A percentile compares a stretch with the other conserved stretches of the same genome.
These are phyloP conservation scores for Polydrusus pterygomalis DNA, from an alignment of 2,888 invertebrate genomes.

Conservation along the genomic window DNA sequence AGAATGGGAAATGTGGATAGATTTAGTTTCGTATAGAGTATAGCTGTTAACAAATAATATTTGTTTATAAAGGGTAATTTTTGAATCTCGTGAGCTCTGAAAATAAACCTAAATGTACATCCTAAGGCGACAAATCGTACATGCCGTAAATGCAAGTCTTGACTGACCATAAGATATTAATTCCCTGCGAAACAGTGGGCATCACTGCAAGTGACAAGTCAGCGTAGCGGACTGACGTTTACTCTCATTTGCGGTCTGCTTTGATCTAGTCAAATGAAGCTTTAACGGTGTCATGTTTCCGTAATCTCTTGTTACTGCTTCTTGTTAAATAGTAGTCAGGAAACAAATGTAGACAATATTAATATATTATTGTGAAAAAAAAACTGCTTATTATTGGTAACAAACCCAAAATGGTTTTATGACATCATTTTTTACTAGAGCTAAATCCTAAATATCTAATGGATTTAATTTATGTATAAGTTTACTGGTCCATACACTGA, in stretches of 20 bases:
- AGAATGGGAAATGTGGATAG: too few species aligned
- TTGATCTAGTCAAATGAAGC: conserved; percentile 31
- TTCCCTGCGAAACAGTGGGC: conserved; percentile 16
- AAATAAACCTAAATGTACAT: neutral
- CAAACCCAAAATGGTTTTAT: too few species aligned
- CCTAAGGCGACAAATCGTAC: neutral
- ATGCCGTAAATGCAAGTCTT: conserved; percentile 4
- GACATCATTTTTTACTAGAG: too few species aligned
- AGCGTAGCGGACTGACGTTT: conserved; percentile 17
- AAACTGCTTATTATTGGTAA: too few species aligned
- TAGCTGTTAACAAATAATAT: too few species aligned
- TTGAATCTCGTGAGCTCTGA: too few species aligned
- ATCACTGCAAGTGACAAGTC: conserved; percentile 18
- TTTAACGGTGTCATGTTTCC: conserved; percentile 32
- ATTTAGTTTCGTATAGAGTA: too few species aligned
- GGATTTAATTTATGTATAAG: too few species aligned
- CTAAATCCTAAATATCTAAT: too few species aligned
- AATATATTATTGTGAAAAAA: too few species aligned
- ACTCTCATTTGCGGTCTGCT: conserved; percentile 28
- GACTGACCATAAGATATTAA: conserved; percentile 16
- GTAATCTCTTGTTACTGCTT: conserved; percentile 13
- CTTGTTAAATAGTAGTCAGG: neutral
- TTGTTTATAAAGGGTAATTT: too few species aligned
- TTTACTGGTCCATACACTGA: too few species aligned
- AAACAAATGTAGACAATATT: neutral